Conservation (phyloP, 2,888 invertebrate species). For the Bunonema sp. region DNA sequence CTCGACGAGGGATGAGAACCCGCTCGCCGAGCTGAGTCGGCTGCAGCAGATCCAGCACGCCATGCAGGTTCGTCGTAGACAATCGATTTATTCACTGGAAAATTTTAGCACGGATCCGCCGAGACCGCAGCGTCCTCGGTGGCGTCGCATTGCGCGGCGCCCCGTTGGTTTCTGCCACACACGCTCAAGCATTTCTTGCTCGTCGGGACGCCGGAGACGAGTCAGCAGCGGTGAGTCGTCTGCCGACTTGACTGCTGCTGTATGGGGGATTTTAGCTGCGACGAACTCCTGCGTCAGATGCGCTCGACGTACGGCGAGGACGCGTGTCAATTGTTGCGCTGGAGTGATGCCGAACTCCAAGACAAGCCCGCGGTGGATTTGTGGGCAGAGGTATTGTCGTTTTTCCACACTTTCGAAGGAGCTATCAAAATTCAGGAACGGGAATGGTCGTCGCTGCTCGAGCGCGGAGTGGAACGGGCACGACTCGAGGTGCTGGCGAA, state of each 20-base stretch:
- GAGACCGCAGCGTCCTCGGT: conserved; percentile 11
- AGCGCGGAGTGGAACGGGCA: conserved; percentile 18
- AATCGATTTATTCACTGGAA: not conserved
- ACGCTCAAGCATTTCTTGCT: conserved; percentile 75
- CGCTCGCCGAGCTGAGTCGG: conserved; percentile 65
- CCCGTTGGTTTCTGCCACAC: conserved; percentile 53
- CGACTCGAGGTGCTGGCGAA: conserved; percentile 5
- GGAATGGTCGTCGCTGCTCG: no score
- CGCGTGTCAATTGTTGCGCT: conserved; percentile 67
- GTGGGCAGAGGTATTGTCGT: conserved; percentile 49
- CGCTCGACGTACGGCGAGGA: conserved; percentile 71
- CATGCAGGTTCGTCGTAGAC: conserved; percentile 52
- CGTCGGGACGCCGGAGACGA: no score
- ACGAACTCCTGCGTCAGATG: conserved; percentile 65
- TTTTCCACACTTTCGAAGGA: no score
- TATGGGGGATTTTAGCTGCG: conserved; percentile 60
- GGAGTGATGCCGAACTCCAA: no score
- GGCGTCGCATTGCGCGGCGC: conserved; percentile 26
- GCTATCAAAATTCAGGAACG: no score
- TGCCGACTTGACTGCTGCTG: no score
- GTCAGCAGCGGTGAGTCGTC: no score
- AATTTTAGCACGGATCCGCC: conserved; percentile 20
- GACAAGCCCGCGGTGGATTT: no score
- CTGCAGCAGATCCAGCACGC: conserved; percentile 64
- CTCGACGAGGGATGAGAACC: conserved; percentile 52